Conservation (phyloP, 2,113 vertebrate genomes). For the Menidia beryllina region DNA sequence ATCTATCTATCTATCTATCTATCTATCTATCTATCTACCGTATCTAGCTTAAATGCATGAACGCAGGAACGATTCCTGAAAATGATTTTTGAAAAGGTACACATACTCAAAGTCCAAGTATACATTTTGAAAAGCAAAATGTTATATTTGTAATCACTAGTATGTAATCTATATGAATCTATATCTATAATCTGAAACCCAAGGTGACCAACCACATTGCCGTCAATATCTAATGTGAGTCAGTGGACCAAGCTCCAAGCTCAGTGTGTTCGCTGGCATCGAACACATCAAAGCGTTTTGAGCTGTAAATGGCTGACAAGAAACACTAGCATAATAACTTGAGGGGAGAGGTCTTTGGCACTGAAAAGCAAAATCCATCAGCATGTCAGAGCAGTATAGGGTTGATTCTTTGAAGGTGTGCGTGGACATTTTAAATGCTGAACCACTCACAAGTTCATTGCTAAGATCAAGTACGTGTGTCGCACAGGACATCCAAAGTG, state of each 20-base stretch:
- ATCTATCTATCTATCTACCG: too few species aligned
- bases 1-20: too few species aligned
- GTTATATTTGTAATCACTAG: too few species aligned
- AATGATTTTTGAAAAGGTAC: too few species aligned
- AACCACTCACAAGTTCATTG: conserved; percentile 26
- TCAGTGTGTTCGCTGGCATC: conserved; percentile 29
- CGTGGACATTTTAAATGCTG: background rate
- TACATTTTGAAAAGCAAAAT: too few species aligned
- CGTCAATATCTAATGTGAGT: conserved; percentile 7
- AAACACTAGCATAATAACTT: conserved; percentile 13
- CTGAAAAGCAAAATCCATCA: background rate
- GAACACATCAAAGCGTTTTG: background rate
- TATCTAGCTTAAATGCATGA: too few species aligned
- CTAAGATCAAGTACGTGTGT: conserved; percentile 18
- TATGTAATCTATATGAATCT: too few species aligned
- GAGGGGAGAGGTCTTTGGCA: background rate
- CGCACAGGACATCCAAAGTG: background rate
- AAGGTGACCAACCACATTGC: background rate
- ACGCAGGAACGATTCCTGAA: too few species aligned
- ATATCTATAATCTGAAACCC: background rate
- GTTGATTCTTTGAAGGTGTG: background rate
- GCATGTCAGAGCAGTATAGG: background rate
- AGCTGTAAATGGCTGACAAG: background rate
- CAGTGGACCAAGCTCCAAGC: background rate
- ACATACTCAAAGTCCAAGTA: too few species aligned